phyloP scores from a whole-genome alignment of 35 echinoderm and acorn worm species.

The Ophiothrix spiculata region DNA sequence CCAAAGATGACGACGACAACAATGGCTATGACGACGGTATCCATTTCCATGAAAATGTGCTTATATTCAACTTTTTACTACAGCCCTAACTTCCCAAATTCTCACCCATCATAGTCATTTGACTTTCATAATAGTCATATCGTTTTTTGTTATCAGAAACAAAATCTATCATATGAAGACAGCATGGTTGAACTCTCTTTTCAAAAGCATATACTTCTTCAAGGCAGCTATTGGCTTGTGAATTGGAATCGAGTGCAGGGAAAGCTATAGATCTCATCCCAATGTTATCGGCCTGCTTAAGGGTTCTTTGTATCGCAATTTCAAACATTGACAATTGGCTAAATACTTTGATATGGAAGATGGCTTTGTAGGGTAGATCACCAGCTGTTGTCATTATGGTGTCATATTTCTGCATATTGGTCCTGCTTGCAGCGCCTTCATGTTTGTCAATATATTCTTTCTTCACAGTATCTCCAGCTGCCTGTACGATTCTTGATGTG shows the following conservation, averaged over 20 bases:
- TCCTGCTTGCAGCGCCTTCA: no score
- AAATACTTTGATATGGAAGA: not conserved
- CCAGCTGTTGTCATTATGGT: not conserved
- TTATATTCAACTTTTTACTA: not conserved
- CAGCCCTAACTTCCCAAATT: not conserved
- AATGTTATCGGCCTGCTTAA: not conserved
- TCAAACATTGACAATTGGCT: not conserved
- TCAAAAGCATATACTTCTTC: not conserved
- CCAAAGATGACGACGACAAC: no score
- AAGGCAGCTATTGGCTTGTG: not conserved
- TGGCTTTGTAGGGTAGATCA: not conserved
- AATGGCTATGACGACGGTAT: no score
- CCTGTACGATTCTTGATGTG: not conserved
- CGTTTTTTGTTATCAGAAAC: not conserved
- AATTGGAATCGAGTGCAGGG: not conserved
- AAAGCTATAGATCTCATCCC: not conserved
- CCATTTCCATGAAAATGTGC: not conserved
- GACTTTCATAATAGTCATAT: not conserved
- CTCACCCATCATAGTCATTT: not conserved
- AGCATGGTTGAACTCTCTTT: not conserved
- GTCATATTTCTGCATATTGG: not conserved
- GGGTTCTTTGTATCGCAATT: not conserved
- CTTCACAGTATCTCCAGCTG: no score
- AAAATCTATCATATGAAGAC: not conserved
- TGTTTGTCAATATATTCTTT: not conserved